Evolutionary conservation across 1,140 invertebrate genomes (phyloP), one percentile per base, ranked within the genome.

Genomic region (Homalodisca vitripennis): DNA sequence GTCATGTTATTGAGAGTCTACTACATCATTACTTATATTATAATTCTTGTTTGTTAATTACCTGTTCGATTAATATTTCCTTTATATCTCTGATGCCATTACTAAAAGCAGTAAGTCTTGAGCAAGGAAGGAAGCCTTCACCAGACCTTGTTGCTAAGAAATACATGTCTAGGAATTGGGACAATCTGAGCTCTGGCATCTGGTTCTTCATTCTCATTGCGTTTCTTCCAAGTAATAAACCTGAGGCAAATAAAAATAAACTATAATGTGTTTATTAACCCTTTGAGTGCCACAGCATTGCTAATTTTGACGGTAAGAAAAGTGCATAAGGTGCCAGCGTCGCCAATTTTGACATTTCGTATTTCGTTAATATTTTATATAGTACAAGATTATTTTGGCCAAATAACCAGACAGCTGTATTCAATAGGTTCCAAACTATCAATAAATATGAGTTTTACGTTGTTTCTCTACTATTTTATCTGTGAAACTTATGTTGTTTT

Each of bases 31-130:
- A n/a, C n/a, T n/a, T n/a, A n/a, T n/a, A n/a, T n/a, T n/a, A n/a
- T n/a, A n/a, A n/a, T n/a, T 10, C 22, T 62, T 27, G 29, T 30
- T 12, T 62, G n/a, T n/a, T n/a, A n/a, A 14, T 24, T 46, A 66
- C 63, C 63, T 66, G 63, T 3, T 46, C 41, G 26, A 14, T 1
- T 24, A 66, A 47, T 32, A 34, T 66, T 24, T 66, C n/a, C 17
- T 66, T 41, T 2, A 47, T 24, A 12, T 47, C 26, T 12, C 22
- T 10, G 10, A 46, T 27, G 14, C 46, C 10, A 26, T n/a, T 66
- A 13, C 47, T 41, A 27, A 66, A 66, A 47, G 24, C 32, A 24
- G 24, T 22, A 27, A 47, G n/a, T 29, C 63, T n/a, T 20, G 46
- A 47, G 63, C 63, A 66, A 27, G 27, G 32, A 17, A 26, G 63